These are phyloP conservation scores for Drosophila ezoana DNA, from an alignment of 2,888 invertebrate species.

Conservation along the genomic window DNA sequence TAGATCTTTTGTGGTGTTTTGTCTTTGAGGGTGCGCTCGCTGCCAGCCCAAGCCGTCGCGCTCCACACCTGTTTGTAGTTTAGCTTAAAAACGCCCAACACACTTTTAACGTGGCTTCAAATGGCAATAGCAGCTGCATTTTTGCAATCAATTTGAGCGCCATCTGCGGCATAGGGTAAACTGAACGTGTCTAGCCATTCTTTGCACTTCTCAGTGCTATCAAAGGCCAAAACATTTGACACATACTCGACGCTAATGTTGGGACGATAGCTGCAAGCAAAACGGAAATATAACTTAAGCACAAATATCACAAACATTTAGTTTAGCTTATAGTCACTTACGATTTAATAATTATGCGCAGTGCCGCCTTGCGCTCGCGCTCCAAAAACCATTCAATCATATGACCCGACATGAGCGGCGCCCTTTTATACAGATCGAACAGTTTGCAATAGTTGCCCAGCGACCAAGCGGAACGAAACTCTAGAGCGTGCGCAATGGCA, in stretches of 20 bases:
- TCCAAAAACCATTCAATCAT: constrained; percentile 99
- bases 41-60: constrained; percentile 12
- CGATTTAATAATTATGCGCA: constrained; percentile 98
- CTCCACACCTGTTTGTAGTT: constrained; percentile 22
- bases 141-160: constrained; percentile 95
- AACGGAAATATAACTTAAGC: constrained; percentile 69
- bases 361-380: constrained; percentile 95
- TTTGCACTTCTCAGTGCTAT: constrained; percentile 92
- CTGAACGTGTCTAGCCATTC: constrained; percentile 94
- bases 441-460: constrained; percentile 96
- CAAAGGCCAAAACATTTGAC: constrained; percentile 94
- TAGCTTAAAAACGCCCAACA: constrained; percentile 14
- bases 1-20: constrained; percentile 18
- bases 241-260: constrained; percentile 94
- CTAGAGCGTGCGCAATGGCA: constrained; percentile 93
- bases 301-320: neutral
- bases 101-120: constrained; percentile 48
- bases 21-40: constrained; percentile 12
- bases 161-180: constrained; percentile 88
- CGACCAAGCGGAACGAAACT: constrained; percentile 96
- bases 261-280: constrained; percentile 94
- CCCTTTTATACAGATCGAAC: constrained; percentile 94
- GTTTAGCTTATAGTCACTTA: constrained; percentile 86
- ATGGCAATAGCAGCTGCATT: constrained; percentile 84
- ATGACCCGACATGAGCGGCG: constrained; percentile 98